Conservation (phyloP, 2,888 invertebrate genomes). For the Teinopalpus imperialis region DNA sequence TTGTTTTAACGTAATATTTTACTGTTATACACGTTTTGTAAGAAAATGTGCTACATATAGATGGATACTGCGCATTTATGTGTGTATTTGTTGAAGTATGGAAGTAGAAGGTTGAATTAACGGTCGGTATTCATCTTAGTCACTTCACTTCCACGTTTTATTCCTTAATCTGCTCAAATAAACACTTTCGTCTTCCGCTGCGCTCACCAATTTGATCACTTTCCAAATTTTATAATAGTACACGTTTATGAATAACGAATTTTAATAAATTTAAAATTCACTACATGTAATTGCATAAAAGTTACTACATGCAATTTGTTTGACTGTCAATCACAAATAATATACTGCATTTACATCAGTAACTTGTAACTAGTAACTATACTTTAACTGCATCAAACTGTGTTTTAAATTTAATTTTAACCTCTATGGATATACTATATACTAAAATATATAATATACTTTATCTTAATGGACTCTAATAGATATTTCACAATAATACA, state of each 20-base stretch:
- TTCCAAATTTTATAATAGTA: too few relatives aligned
- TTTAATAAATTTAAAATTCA: too few relatives aligned
- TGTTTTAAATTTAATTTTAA: constrained; percentile 5
- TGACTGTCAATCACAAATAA: constrained; percentile 17
- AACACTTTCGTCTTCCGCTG: constrained; percentile 66
- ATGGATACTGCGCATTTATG: constrained; percentile 23
- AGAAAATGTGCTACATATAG: constrained; percentile 14
- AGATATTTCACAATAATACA: constrained; percentile 43
- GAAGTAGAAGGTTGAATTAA: neutral
- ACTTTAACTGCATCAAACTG: constrained; percentile 15
- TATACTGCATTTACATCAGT: constrained; percentile 22
- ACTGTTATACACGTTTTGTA: constrained; percentile 15
- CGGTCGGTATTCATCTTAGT: constrained; percentile 18
- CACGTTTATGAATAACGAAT: too few relatives aligned
- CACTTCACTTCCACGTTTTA: constrained; percentile 19
- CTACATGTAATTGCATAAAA: constrained; percentile 16
- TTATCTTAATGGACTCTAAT: constrained; percentile 24
- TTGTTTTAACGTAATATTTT: constrained; percentile 8
- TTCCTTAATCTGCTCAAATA: constrained; percentile 37
- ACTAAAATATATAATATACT: neutral
- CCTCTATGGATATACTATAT: neutral
- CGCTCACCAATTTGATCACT: constrained; percentile 40
- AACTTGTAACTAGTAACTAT: constrained; percentile 8
- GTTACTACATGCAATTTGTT: constrained; percentile 16
- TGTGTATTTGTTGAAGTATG: neutral